Conservation (phyloP, 2,888 invertebrate genomes). For the Tholera decimalis region DNA sequence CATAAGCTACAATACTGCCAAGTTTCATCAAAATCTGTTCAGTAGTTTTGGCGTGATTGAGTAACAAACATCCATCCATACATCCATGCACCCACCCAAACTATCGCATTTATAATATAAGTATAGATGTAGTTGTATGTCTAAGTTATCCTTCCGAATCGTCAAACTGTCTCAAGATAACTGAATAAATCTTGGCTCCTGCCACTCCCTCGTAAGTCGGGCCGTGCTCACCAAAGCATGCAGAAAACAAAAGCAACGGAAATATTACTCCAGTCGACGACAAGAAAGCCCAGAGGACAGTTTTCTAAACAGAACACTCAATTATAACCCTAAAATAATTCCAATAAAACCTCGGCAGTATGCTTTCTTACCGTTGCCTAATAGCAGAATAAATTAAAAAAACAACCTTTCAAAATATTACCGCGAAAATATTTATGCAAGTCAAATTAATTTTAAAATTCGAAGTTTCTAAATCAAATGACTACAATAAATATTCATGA, state of each 20-base stretch:
- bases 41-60: too few species aligned
- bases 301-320: constrained; percentile 73
- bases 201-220: constrained; percentile 77
- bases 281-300: constrained; percentile 85
- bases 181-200: constrained; percentile 72
- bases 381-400: constrained; percentile 47
- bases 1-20: too few species aligned
- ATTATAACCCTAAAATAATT: constrained; percentile 47
- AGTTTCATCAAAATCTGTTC: too few species aligned
- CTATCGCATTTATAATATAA: too few species aligned
- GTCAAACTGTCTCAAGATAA: constrained; percentile 64
- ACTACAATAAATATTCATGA: constrained; percentile 60
- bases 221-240: constrained; percentile 87
- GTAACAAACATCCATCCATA: too few species aligned
- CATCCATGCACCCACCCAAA: too few species aligned
- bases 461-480: constrained; percentile 31
- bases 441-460: constrained; percentile 29
- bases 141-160: neutral
- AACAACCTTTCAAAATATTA: constrained; percentile 62
- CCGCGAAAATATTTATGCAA: constrained; percentile 65
- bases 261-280: constrained; percentile 86
- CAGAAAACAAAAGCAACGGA: constrained; percentile 88
- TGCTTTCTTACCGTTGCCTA: constrained; percentile 40
- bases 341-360: constrained; percentile 45
- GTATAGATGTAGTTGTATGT: too few species aligned